Evolutionary conservation across 2,113 vertebrate species (phyloP), one percentile per base, ranked within the genome.

Genomic region (Natator depressus): DNA sequence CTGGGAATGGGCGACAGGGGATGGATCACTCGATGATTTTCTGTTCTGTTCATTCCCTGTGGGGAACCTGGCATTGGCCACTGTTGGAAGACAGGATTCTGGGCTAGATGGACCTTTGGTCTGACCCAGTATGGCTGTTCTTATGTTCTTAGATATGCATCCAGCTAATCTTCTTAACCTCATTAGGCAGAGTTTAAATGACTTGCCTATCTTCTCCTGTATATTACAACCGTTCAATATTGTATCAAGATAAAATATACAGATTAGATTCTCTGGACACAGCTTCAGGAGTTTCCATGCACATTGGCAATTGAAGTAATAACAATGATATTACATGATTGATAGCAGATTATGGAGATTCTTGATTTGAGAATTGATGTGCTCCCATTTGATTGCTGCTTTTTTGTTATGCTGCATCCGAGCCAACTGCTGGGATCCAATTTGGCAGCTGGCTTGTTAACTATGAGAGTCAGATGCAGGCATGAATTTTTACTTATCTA

Each of bases 361-460:
- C 83, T 91, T 94, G 89, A 84, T 59, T 81, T 93, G 78, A 80
- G 85, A 94, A 83, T 89, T 83, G 82, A 90, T 1, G 0, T 46
- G 10, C 12, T 76, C 2, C 65, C 78, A 81, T 46, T 94, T 94
- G 35, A 89, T 90, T 89, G 80, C 29, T 76, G 19, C 9, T 69
- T 53, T 47, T 93, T 94, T 93, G 80, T 54, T 87, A 51, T 82
- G n/a, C 62, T 62, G 50, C 53, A 93, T 95, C 85, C 72, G 91
- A 80, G 83, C 53, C 47, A 90, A 38, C 27, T 75, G 88, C 78
- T 89, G 84, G 84, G 47, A 89, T 87, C 85, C 5, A 19, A 75
- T 92, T 93, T 97, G 95, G 88, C 91, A 95, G 65, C 83, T 94
- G 87, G 31, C 47, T 96, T 96, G 85, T 97, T 95, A 94, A 69